Percentiles rank a stretch among this genome's conserved stretches.
Conservation (phyloP, 2,888 invertebrate species). For the Adela reaumurella region DNA sequence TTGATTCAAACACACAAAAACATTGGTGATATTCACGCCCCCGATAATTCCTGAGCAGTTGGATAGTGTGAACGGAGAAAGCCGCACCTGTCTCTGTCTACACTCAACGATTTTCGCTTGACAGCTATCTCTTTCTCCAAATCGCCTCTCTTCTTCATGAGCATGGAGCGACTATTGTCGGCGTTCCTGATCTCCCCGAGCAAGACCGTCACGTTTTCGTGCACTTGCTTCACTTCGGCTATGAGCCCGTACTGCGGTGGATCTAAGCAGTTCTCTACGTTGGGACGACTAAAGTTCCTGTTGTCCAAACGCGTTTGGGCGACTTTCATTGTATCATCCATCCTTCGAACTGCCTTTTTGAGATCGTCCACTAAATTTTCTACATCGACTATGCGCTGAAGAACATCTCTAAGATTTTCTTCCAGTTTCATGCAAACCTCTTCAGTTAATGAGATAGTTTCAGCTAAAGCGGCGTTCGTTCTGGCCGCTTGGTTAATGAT, state of each 20-base stretch:
- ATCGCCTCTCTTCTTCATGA: slow-evolving; percentile 55
- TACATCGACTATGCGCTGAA: slow-evolving; percentile 71
- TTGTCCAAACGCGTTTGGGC: slow-evolving; percentile 84
- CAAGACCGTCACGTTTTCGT: slow-evolving; percentile 65
- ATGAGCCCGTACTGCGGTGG: slow-evolving; percentile 73
- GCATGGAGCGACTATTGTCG: slow-evolving; percentile 47
- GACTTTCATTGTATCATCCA: slow-evolving; percentile 82
- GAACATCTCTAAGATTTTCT: slow-evolving; percentile 63
- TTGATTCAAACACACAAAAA: too few species aligned
- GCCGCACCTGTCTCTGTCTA: slow-evolving; percentile 64
- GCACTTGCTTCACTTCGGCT: slow-evolving; percentile 69
- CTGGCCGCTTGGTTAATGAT: slow-evolving; percentile 77
- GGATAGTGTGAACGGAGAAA: slow-evolving; percentile 68
- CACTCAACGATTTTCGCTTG: slow-evolving; percentile 66
- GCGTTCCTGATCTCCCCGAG: slow-evolving; percentile 63
- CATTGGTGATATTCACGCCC: too few species aligned
- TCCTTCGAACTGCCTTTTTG: slow-evolving; percentile 64
- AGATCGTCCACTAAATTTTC: slow-evolving; percentile 72
- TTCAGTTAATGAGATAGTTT: slow-evolving; percentile 73
- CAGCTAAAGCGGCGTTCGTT: slow-evolving; percentile 73
- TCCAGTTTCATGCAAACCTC: slow-evolving; percentile 69
- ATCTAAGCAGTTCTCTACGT: slow-evolving; percentile 83
- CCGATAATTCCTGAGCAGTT: too few species aligned
- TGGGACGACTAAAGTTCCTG: slow-evolving; percentile 66
- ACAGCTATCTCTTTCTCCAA: slow-evolving; percentile 67